A percentile compares a stretch with the other conserved stretches of the same genome.
Evolutionary conservation across 2,113 vertebrate genomes (phyloP).

Genomic region (Chiloscyllium plagiosum): DNA sequence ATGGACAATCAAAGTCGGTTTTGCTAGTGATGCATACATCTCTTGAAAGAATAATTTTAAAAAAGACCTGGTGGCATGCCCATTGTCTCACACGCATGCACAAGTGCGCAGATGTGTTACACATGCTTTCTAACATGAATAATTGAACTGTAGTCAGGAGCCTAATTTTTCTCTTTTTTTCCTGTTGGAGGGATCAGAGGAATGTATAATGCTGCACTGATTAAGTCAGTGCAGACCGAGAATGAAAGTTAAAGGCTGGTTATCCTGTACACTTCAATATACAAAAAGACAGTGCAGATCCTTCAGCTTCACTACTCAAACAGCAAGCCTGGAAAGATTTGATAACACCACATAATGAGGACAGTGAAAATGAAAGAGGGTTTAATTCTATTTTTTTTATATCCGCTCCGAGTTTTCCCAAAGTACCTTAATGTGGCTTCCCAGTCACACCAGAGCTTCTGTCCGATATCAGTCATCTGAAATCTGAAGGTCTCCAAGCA

Average conservation of each 20-base stretch:
- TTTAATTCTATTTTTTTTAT: background rate
- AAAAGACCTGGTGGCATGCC: no score
- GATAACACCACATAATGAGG: background rate
- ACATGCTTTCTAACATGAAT: background rate
- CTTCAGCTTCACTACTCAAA: background rate
- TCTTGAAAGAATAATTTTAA: no score
- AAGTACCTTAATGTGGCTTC: slow-evolving; percentile 76
- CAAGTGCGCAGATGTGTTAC: background rate
- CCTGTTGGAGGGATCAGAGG: background rate
- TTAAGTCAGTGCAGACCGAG: background rate
- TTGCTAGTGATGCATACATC: no score
- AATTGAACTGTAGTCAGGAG: background rate
- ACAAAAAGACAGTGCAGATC: background rate
- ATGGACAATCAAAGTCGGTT: no score
- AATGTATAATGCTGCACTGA: background rate
- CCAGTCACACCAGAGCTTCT: slow-evolving; percentile 78
- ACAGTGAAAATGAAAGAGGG: background rate
- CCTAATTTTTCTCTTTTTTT: background rate
- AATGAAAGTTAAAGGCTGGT: background rate
- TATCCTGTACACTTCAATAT: background rate
- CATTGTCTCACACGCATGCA: background rate
- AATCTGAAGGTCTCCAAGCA: slow-evolving; percentile 70
- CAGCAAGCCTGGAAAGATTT: background rate
- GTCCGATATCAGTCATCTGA: slow-evolving; percentile 74
- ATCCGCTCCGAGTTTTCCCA: background rate